Percentiles rank a stretch among this genome's conserved stretches.
These are phyloP conservation scores for Chrysodeixis includens DNA, from an alignment of 2,888 invertebrate genomes.

Conservation along the genomic window DNA sequence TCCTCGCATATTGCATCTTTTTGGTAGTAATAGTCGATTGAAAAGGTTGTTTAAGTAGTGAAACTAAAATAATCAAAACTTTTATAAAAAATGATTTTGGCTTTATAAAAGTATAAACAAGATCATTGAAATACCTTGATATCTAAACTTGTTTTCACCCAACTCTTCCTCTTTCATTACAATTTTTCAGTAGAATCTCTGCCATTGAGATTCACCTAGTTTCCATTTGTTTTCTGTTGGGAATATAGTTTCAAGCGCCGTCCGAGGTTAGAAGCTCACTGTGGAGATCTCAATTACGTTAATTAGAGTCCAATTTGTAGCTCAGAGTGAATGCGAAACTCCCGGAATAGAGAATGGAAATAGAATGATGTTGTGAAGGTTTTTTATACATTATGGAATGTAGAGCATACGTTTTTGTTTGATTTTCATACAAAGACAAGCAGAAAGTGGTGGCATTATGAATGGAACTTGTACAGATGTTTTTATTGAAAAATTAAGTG, in stretches of 20 bases:
- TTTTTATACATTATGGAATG: background rate
- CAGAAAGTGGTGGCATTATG: no score
- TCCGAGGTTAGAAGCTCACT: slow-evolving; percentile 31
- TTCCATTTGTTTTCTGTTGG: slow-evolving; percentile 1
- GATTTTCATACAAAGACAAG: no score
- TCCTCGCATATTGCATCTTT: no score
- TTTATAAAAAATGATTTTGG: no score
- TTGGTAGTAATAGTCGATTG: no score
- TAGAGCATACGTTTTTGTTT: background rate
- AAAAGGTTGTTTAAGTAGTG: no score
- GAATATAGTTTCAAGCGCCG: slow-evolving; percentile 25
- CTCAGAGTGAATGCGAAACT: slow-evolving; percentile 24
- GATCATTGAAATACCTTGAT: no score
- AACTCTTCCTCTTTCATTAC: background rate
- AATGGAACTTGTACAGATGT: no score
- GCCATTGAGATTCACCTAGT: background rate
- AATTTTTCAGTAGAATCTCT: slow-evolving; percentile 10
- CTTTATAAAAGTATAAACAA: no score
- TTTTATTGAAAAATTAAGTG: no score
- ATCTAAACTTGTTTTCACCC: background rate
- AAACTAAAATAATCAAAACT: no score
- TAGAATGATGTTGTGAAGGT: slow-evolving; percentile 1
- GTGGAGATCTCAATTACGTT: slow-evolving; percentile 43
- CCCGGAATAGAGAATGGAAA: slow-evolving; percentile 10
- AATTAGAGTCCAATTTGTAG: slow-evolving; percentile 46